Percentiles rank a stretch among this genome's conserved stretches.
These are phyloP conservation scores for Numenius arquata DNA, from an alignment of 2,113 vertebrate genomes.

Conservation along the genomic window DNA sequence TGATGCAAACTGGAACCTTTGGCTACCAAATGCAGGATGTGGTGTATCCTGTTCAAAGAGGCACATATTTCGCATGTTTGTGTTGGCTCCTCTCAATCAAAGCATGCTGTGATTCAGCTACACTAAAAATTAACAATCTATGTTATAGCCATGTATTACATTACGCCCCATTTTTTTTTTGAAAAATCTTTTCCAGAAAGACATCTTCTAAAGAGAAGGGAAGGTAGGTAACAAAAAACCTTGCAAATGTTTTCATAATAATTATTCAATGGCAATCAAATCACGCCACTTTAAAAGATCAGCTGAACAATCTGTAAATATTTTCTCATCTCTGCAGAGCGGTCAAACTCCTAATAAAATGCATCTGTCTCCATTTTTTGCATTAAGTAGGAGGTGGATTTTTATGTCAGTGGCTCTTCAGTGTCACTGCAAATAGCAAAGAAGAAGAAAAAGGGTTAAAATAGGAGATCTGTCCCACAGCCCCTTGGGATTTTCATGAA, in stretches of 20 bases:
- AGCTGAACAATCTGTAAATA: conserved; percentile 49
- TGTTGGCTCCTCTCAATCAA: conserved; percentile 71
- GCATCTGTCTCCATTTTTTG: conserved; percentile 3
- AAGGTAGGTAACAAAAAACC: conserved; percentile 35
- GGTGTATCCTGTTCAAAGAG: conserved; percentile 76
- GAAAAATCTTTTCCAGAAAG: conserved; percentile 37
- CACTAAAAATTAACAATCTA: conserved; percentile 72
- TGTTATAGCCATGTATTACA: conserved; percentile 61
- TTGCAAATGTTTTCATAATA: conserved; percentile 31
- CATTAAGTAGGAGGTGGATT: not conserved
- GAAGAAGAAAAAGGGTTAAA: not conserved
- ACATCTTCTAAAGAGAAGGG: conserved; percentile 20
- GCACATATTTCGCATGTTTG: conserved; percentile 70
- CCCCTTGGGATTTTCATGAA: not conserved
- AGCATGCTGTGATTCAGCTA: conserved; percentile 69
- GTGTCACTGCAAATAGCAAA: not conserved
- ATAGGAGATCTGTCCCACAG: not conserved
- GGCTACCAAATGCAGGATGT: conserved; percentile 75
- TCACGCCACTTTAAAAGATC: conserved; percentile 42
- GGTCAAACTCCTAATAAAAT: not conserved
- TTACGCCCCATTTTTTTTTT: not conserved
- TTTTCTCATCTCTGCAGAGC: conserved; percentile 44
- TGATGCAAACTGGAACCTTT: conserved; percentile 70
- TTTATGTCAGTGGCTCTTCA: not conserved
- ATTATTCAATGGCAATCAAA: not conserved